Percentiles rank a stretch among this genome's conserved stretches.
Evolutionary conservation across 2,113 vertebrate species (phyloP).

Genomic region (Dromaius novaehollandiae): DNA sequence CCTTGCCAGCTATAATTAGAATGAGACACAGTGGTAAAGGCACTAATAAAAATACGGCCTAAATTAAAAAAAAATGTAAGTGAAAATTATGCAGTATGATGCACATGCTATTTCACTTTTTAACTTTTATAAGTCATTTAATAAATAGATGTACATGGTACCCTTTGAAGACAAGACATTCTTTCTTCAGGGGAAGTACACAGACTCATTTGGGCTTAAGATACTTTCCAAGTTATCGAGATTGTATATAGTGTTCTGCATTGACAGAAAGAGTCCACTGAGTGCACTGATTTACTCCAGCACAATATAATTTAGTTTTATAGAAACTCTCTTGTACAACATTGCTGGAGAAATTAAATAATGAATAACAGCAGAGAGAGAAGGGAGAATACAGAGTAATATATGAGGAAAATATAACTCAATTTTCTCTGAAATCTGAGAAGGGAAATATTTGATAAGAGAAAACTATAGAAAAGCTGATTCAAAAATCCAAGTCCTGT

Average conservation of each 20-base stretch:
- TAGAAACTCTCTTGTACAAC: not conserved
- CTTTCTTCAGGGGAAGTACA: not conserved
- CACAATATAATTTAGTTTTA: not conserved
- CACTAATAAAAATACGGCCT: not conserved
- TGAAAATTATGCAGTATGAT: not conserved
- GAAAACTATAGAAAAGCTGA: not conserved
- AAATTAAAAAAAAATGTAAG: not conserved
- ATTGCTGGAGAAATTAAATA: not conserved
- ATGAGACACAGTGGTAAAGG: not conserved
- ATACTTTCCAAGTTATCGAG: not conserved
- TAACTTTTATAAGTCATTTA: not conserved
- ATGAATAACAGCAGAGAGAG: not conserved
- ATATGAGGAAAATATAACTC: not conserved
- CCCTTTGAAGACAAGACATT: not conserved
- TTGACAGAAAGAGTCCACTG: not conserved
- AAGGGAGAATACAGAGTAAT: not conserved
- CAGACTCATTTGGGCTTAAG: not conserved
- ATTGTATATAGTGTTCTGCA: not conserved
- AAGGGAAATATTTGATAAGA: not conserved
- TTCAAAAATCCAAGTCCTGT: not conserved
- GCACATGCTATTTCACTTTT: not conserved
- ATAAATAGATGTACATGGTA: not conserved
- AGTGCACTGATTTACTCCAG: not conserved
- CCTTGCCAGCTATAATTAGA: not conserved
- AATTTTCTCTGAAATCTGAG: not conserved